Percentiles rank a stretch among this genome's conserved stretches.
These are phyloP conservation scores for Cettia cetti DNA, from an alignment of 2,113 vertebrate species.

Conservation along the genomic window DNA sequence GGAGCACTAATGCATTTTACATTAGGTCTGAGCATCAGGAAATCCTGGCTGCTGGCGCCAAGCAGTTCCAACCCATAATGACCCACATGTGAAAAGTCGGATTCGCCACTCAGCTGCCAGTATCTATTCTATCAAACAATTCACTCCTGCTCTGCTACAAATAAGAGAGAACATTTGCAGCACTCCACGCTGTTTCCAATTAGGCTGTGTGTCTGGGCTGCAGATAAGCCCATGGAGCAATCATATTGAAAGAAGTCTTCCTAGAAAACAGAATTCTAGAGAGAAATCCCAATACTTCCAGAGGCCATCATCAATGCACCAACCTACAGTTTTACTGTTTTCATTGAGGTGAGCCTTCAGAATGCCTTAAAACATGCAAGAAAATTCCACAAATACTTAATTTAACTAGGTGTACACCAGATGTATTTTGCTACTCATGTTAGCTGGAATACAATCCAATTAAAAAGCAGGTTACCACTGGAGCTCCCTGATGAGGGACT, in stretches of 20 bases:
- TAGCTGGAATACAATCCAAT: background rate
- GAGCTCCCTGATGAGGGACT: background rate
- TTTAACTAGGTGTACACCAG: background rate
- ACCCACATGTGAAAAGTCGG: constrained; percentile 58
- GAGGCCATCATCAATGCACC: background rate
- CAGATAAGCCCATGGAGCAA: constrained; percentile 4
- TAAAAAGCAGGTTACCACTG: background rate
- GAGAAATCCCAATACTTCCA: background rate
- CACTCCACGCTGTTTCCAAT: constrained; percentile 67
- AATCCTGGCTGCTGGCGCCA: constrained; percentile 68
- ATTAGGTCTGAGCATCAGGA: constrained; percentile 67
- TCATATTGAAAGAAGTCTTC: background rate
- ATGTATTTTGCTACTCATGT: background rate
- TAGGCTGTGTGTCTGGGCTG: constrained; percentile 41
- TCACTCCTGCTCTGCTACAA: constrained; percentile 25
- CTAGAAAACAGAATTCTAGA: background rate
- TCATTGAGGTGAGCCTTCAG: background rate
- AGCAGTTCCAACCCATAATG: constrained; percentile 61
- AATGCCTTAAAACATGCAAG: background rate
- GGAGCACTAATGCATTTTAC: constrained; percentile 74
- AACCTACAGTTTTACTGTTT: background rate
- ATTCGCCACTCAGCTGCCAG: constrained; percentile 58
- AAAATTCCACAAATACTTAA: background rate
- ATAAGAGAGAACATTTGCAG: constrained; percentile 50
- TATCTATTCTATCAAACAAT: constrained; percentile 71